Conservation (phyloP, 2,888 invertebrate genomes). For the Dermolepida albohirtum region DNA sequence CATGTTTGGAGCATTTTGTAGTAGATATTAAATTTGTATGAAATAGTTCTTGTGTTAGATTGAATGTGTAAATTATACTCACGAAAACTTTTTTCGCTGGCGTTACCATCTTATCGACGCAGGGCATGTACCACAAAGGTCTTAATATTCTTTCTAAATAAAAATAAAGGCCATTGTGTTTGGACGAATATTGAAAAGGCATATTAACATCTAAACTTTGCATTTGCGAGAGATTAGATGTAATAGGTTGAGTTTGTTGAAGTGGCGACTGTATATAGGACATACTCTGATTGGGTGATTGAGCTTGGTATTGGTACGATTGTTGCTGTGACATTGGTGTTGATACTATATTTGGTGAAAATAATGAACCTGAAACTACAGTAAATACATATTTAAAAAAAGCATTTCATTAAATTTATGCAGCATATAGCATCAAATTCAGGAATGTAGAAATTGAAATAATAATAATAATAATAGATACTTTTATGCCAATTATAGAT, state of each 20-base stretch:
- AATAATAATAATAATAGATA: too few species aligned
- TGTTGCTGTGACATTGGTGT: slow-evolving; percentile 57
- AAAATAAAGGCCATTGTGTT: slow-evolving; percentile 94
- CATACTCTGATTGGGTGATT: slow-evolving; percentile 39
- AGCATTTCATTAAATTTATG: neutral
- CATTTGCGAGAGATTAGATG: slow-evolving; percentile 35
- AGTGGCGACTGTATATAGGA: slow-evolving; percentile 39
- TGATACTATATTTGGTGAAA: slow-evolving; percentile 62
- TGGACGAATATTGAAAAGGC: slow-evolving; percentile 73
- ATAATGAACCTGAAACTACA: slow-evolving; percentile 49
- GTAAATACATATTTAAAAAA: neutral
- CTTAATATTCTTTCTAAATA: slow-evolving; percentile 89
- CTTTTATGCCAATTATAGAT: too few species aligned
- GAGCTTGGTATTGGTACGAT: slow-evolving; percentile 50
- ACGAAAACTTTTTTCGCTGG: slow-evolving; percentile 71
- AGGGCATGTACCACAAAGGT: slow-evolving; percentile 88
- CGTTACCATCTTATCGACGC: slow-evolving; percentile 72
- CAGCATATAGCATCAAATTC: too few species aligned
- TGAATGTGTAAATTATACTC: slow-evolving; percentile 58
- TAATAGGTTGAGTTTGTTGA: slow-evolving; percentile 22
- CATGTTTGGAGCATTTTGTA: too few species aligned
- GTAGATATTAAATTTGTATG: slow-evolving; percentile 27
- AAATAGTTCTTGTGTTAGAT: neutral
- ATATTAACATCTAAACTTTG: slow-evolving; percentile 36
- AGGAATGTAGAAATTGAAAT: too few species aligned